Evolutionary conservation across 2,888 invertebrate genomes (phyloP).

Genomic region (Athripsodes cinereus): DNA sequence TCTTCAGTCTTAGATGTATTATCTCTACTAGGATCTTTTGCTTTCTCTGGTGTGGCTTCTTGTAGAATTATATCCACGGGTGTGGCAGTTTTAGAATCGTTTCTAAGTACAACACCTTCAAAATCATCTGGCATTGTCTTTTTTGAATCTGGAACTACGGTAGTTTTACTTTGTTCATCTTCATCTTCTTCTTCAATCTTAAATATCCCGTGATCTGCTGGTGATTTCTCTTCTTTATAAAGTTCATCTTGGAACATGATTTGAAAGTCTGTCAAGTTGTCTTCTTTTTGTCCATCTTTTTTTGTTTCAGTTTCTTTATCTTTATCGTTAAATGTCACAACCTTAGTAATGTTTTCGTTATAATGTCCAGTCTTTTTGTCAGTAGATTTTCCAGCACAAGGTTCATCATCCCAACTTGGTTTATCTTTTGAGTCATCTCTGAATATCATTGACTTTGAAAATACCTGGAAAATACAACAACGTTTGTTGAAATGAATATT

Average conservation of each 20-base stretch:
- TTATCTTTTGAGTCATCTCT: conserved; percentile 41
- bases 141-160: conserved; percentile 31
- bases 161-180: conserved; percentile 30
- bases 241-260: conserved; percentile 52
- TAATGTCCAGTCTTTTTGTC: conserved; percentile 30
- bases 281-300: conserved; percentile 8
- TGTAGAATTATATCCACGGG: neutral
- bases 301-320: conserved; percentile 32
- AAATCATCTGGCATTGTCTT: conserved; percentile 35
- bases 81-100: neutral
- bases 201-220: neutral
- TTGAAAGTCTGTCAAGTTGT: conserved; percentile 41
- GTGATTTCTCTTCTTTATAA: no score
- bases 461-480: conserved; percentile 45
- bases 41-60: conserved; percentile 6
- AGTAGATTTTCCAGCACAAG: conserved; percentile 41
- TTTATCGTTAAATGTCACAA: conserved; percentile 49
- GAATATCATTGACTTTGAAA: conserved; percentile 49
- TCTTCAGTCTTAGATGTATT: conserved; percentile 5
- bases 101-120: conserved; percentile 30
- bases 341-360: conserved; percentile 30
- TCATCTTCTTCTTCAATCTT: conserved; percentile 47
- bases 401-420: conserved; percentile 39
- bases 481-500: no score
- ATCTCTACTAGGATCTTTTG: neutral